phyloP scores from a whole-genome alignment of 2,113 vertebrate species.

The Crotalus tigris region DNA sequence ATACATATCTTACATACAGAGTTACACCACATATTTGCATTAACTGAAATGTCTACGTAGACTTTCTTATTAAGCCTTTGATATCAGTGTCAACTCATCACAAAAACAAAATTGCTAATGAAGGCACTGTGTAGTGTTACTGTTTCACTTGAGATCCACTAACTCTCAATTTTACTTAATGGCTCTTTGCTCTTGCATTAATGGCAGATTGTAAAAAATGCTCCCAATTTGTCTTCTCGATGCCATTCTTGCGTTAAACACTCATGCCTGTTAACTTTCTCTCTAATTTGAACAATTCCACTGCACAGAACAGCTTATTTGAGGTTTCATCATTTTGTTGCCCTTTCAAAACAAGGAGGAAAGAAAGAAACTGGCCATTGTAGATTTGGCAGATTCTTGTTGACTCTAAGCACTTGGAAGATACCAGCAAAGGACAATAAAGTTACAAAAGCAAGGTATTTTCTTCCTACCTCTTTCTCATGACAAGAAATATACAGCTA shows the following conservation, averaged over 20 bases:
- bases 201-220: background rate
- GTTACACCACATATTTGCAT: background rate
- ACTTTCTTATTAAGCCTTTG: background rate
- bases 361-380: background rate
- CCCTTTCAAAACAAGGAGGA: background rate
- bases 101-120: background rate
- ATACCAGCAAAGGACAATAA: background rate
- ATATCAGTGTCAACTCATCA: background rate
- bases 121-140: background rate
- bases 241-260: conserved; percentile 11
- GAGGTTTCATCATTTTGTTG: background rate
- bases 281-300: conserved; percentile 16
- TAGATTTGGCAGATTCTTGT: background rate
- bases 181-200: conserved; percentile 13
- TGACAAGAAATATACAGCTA: background rate
- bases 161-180: background rate
- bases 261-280: conserved; percentile 10
- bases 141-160: background rate
- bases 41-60: background rate
- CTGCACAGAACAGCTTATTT: background rate
- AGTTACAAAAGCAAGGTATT: background rate
- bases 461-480: background rate
- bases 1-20: background rate
- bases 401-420: background rate
- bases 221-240: conserved; percentile 10